phyloP scores from a whole-genome alignment of 2,888 invertebrate genomes.

The Sarcophaga rosellei region DNA sequence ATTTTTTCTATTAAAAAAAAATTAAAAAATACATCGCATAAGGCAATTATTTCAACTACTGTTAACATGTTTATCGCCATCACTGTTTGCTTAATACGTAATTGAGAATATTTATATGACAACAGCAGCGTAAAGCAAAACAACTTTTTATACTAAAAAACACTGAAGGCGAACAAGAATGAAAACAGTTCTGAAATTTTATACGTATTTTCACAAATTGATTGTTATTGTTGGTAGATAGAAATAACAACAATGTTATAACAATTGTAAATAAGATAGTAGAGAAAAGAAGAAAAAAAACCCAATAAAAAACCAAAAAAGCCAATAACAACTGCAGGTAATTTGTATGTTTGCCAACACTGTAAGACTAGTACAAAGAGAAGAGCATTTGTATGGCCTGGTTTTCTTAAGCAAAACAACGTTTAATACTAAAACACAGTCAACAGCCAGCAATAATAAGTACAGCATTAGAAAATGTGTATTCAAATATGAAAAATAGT shows the following conservation, averaged over 20 bases:
- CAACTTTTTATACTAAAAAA: slow-evolving; percentile 63
- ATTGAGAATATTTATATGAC: slow-evolving; percentile 62
- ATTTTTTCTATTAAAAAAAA: too few species aligned
- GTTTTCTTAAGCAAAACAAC: slow-evolving; percentile 55
- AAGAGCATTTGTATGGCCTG: slow-evolving; percentile 67
- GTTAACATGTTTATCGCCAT: neutral
- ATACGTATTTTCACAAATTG: neutral
- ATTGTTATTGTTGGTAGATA: neutral
- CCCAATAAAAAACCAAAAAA: neutral
- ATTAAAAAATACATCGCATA: too few species aligned
- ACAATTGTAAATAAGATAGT: neutral
- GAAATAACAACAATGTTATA: neutral
- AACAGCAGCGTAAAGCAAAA: slow-evolving; percentile 52
- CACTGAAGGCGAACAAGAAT: slow-evolving; percentile 62
- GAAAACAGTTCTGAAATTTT: slow-evolving; percentile 1
- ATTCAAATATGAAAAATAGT: neutral
- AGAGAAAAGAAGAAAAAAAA: slow-evolving; percentile 4
- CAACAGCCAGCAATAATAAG: slow-evolving; percentile 51
- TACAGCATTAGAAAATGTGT: slow-evolving; percentile 1
- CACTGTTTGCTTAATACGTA: slow-evolving; percentile 56
- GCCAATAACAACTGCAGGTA: neutral
- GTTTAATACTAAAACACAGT: slow-evolving; percentile 64
- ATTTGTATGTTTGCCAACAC: slow-evolving; percentile 48
- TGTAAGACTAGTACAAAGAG: slow-evolving; percentile 65
- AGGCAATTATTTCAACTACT: neutral